Percentiles rank a stretch among this genome's conserved stretches.
phyloP scores from a whole-genome alignment of 1,140 invertebrate genomes.

The Papilio glaucus region DNA sequence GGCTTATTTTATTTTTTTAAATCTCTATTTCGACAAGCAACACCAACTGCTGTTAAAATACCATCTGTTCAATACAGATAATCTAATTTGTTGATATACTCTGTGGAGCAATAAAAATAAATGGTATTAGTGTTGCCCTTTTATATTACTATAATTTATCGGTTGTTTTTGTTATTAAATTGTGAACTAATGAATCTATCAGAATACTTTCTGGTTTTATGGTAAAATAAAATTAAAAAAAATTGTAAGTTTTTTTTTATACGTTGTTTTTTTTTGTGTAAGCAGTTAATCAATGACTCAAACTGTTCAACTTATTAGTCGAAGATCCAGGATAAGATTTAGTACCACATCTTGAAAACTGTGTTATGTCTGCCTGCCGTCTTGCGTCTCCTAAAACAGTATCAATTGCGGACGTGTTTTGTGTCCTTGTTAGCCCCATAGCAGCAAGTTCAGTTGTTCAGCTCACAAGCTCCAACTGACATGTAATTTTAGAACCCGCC shows the following conservation, averaged over 20 bases:
- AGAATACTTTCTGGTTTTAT: background rate
- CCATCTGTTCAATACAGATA: conserved; percentile 31
- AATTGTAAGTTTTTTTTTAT: background rate
- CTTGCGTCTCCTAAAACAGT: too few relatives aligned
- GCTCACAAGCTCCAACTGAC: too few relatives aligned
- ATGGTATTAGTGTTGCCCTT: conserved; percentile 24
- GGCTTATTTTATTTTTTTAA: conserved; percentile 25
- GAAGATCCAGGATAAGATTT: background rate
- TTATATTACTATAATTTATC: conserved; percentile 20
- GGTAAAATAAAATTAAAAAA: background rate
- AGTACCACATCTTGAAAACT: background rate
- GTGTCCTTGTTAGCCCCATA: too few relatives aligned
- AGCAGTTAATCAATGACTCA: background rate
- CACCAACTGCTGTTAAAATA: conserved; percentile 12
- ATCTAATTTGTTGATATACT: conserved; percentile 30
- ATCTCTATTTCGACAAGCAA: conserved; percentile 6
- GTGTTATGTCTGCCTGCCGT: too few relatives aligned
- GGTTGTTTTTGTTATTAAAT: conserved; percentile 7
- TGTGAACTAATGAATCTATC: conserved; percentile 12
- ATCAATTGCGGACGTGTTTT: too few relatives aligned
- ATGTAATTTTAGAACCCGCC: too few relatives aligned
- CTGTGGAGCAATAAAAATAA: conserved; percentile 30
- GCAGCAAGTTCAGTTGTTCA: too few relatives aligned
- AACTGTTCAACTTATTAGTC: background rate
- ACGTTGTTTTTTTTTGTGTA: too few relatives aligned